phyloP scores from a whole-genome alignment of 2,113 vertebrate genomes.

The Aspidoscelis tigris region DNA sequence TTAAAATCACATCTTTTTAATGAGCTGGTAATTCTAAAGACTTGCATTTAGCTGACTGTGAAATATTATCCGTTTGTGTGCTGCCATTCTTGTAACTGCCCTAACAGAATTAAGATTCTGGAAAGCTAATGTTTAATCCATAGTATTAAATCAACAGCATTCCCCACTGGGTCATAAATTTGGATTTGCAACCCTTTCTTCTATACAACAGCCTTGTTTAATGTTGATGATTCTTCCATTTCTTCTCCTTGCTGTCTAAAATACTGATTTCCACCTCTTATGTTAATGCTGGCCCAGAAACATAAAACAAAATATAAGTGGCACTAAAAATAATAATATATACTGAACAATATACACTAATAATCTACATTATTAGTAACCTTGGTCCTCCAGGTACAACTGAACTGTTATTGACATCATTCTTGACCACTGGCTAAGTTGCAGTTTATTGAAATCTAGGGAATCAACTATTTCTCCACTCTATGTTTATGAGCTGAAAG shows the following conservation, averaged over 20 bases:
- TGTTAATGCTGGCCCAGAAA: slow-evolving; percentile 11
- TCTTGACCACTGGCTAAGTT: no score
- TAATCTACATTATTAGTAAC: no score
- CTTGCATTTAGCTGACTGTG: slow-evolving; percentile 63
- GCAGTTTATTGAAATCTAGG: no score
- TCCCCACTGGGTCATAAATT: slow-evolving; percentile 28
- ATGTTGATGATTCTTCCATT: background rate
- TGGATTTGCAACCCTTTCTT: slow-evolving; percentile 15
- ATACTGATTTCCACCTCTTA: background rate
- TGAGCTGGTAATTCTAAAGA: slow-evolving; percentile 62
- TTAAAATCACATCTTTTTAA: slow-evolving; percentile 64
- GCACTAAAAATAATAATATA: background rate
- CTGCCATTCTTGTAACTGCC: slow-evolving; percentile 59
- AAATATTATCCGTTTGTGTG: slow-evolving; percentile 66
- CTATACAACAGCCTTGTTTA: slow-evolving; percentile 21
- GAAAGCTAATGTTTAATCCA: slow-evolving; percentile 58
- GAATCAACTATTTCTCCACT: no score
- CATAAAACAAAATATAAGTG: background rate
- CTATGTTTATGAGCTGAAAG: no score
- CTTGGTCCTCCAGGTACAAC: no score
- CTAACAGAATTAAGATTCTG: slow-evolving; percentile 69
- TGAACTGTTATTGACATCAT: no score
- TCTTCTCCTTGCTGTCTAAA: background rate
- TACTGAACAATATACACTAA: no score
- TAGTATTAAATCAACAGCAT: slow-evolving; percentile 52